Conservation (phyloP, 2,888 invertebrate species). For the Hypercompe scribonia region DNA sequence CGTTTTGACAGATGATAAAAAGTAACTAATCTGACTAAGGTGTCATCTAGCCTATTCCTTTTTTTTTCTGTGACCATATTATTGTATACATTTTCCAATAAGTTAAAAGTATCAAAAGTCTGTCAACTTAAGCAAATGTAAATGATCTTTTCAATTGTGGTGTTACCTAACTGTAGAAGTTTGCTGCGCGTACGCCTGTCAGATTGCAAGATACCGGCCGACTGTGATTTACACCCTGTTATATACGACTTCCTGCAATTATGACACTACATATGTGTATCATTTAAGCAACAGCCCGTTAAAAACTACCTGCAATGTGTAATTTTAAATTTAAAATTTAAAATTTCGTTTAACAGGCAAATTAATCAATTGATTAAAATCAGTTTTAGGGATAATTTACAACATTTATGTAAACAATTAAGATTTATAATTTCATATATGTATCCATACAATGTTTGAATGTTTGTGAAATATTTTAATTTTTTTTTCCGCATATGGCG, state of each 20-base stretch:
- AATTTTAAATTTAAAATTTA: neutral
- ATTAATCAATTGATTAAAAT: neutral
- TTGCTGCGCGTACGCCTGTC: slow-evolving; percentile 38
- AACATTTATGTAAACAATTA: no score
- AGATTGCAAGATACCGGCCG: slow-evolving; percentile 52
- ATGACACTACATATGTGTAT: slow-evolving; percentile 39
- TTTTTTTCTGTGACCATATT: no score
- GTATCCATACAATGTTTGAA: no score
- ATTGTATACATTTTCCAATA: no score
- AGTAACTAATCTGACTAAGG: no score
- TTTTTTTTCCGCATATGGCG: no score
- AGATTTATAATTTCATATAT: no score
- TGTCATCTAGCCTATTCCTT: no score
- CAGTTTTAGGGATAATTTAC: neutral
- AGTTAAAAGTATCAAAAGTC: neutral
- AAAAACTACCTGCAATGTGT: neutral
- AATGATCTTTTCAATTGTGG: slow-evolving; percentile 23
- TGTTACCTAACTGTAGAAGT: slow-evolving; percentile 43
- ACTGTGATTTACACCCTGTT: slow-evolving; percentile 53
- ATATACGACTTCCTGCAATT: slow-evolving; percentile 54
- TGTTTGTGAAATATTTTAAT: no score
- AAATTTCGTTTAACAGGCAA: neutral
- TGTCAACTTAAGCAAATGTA: slow-evolving; percentile 16
- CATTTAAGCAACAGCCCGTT: slow-evolving; percentile 16
- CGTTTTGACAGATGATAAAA: no score